Conservation (phyloP, 2,113 vertebrate genomes). For the Nettapus auritus region DNA sequence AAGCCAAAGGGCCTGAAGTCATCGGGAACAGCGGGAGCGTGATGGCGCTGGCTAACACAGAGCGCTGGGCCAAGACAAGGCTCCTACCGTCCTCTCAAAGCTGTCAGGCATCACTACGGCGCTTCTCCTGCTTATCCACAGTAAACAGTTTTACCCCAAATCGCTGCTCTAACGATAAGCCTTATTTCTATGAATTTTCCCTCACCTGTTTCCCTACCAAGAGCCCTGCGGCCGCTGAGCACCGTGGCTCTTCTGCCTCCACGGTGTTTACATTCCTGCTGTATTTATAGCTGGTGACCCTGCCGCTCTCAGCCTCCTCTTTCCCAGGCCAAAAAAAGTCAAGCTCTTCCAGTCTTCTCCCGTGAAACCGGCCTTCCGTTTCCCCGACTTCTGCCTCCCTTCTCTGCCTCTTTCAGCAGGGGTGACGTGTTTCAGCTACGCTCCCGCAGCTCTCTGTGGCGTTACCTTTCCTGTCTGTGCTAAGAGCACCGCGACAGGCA, state of each 20-base stretch:
- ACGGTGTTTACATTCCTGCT: not conserved
- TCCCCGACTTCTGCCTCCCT: not conserved
- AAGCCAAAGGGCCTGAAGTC: not conserved
- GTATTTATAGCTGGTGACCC: not conserved
- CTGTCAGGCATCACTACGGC: rapidly evolving
- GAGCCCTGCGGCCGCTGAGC: no score
- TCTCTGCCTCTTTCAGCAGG: not conserved
- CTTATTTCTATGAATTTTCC: rapidly evolving
- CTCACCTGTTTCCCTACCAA: not conserved
- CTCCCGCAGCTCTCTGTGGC: rapidly evolving
- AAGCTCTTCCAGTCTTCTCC: not conserved
- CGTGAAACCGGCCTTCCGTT: not conserved
- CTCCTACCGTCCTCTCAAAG: rapidly evolving
- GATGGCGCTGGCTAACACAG: rapidly evolving
- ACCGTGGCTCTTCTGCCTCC: no score
- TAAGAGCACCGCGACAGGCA: rapidly evolving
- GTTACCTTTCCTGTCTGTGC: not conserved
- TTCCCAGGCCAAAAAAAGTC: not conserved
- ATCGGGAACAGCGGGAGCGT: rapidly evolving
- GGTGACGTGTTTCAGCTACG: rapidly evolving
- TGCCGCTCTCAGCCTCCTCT: not conserved
- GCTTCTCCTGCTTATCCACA: no score
- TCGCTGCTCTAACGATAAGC: rapidly evolving
- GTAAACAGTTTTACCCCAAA: rapidly evolving
- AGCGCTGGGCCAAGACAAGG: not conserved